A percentile compares a stretch with the other conserved stretches of the same genome.
These are phyloP conservation scores for Lacanobia wlatinum DNA, from an alignment of 2,888 invertebrate species.

Conservation along the genomic window DNA sequence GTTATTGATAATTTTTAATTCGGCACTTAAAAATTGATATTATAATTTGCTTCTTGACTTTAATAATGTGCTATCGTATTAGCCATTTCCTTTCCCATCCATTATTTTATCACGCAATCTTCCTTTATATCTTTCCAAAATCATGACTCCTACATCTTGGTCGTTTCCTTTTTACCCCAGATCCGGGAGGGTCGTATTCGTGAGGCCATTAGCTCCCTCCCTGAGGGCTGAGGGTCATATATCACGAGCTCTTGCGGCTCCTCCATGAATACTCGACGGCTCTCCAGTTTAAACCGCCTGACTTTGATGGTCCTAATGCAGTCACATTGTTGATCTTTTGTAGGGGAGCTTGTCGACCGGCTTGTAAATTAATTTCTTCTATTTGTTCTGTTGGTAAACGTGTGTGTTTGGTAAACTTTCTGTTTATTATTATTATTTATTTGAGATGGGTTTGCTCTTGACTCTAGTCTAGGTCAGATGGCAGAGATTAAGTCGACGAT, in stretches of 20 bases:
- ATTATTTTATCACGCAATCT: conserved; percentile 8
- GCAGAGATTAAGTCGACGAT: too few species aligned
- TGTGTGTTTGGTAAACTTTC: background rate
- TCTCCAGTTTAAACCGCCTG: conserved; percentile 68
- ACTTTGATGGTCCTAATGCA: conserved; percentile 68
- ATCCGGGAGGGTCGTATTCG: conserved; percentile 76
- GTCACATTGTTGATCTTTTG: conserved; percentile 60
- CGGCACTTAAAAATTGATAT: background rate
- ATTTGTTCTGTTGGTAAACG: conserved; percentile 13
- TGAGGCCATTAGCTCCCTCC: conserved; percentile 81
- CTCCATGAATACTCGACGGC: conserved; percentile 72
- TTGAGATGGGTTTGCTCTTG: too few species aligned
- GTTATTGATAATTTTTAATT: background rate
- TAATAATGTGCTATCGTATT: background rate
- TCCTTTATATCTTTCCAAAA: conserved; percentile 14
- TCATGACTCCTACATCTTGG: conserved; percentile 56
- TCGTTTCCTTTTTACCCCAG: conserved; percentile 64
- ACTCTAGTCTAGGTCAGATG: too few species aligned
- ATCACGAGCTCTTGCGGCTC: conserved; percentile 76
- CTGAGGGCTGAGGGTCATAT: conserved; percentile 73
- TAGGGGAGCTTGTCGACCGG: conserved; percentile 21
- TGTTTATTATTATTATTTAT: too few species aligned
- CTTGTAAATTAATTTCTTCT: conserved; percentile 12
- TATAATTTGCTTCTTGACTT: background rate
- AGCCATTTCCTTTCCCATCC: background rate